These are phyloP conservation scores for Falco naumanni DNA, from an alignment of 2,797 vertebrate genomes.

Conservation along the genomic window DNA sequence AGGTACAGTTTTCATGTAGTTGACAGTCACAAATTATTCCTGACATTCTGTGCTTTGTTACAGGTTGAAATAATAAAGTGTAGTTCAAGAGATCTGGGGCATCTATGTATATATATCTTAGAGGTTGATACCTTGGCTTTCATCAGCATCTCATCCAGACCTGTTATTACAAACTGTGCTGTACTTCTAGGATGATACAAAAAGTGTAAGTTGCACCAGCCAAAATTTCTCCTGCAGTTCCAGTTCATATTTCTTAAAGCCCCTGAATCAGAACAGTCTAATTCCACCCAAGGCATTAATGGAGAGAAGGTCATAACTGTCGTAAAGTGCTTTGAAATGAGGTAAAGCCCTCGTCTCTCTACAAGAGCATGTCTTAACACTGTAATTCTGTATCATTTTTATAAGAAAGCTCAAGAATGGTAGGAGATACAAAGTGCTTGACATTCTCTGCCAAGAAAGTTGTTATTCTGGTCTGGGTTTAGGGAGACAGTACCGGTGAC, in stretches of 20 bases:
- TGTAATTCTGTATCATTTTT: background rate
- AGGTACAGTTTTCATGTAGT: background rate
- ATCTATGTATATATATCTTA: background rate
- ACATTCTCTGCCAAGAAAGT: background rate
- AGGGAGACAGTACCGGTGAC: background rate
- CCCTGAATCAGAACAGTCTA: background rate
- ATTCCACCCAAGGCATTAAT: background rate
- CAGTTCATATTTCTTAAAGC: background rate
- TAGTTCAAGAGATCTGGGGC: background rate
- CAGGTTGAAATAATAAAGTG: background rate
- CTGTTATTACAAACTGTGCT: background rate
- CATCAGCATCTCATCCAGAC: background rate
- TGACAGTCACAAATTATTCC: background rate
- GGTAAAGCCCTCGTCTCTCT: background rate
- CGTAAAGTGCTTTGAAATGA: background rate
- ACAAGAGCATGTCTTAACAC: background rate
- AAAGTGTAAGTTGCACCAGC: background rate
- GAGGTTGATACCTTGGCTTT: background rate
- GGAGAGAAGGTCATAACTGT: background rate
- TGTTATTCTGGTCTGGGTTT: background rate
- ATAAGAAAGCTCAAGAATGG: background rate
- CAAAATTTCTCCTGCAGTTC: background rate
- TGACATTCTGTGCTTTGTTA: background rate
- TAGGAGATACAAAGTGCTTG: background rate
- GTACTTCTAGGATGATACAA: background rate